Evolutionary conservation across 2,797 vertebrate species (phyloP), one percentile per base, ranked within the genome.

Genomic region (Cirrhinus molitorella): DNA sequence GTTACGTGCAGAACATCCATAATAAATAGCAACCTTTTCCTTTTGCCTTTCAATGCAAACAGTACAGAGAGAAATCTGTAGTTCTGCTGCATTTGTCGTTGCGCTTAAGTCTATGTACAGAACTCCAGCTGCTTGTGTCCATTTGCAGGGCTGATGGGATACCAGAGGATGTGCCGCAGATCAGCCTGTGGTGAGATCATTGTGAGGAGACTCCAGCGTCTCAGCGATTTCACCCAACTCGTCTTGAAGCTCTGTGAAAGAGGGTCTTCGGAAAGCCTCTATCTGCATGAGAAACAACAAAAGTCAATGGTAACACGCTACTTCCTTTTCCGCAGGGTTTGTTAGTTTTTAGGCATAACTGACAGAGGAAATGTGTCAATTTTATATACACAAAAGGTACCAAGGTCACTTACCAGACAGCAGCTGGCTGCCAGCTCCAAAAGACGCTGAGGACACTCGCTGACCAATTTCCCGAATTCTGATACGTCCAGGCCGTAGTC

Each of bases 401-500:
- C 17, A 73, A 53, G 37, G 5, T 45, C 53, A 59, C 45, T 87
- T 88, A 97, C 96, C 94, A 93, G 85, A 81, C 97, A 97, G 87
- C 96, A 97, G 87, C 92, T 95, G 81, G 92, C 90, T 16, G 96
- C 94, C 2, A 97, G 83, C 67, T 97, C 95, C 80, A 97, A 82
- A 71, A 96, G 92, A 4, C 45, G 89, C 79, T 90, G 92, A 55
- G 96, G 96, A 87, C 96, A 97, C 74, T 92, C 96, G 0, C 49
- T 87, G 85, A 96, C 93, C 93, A 97, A 91, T 72, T 92, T 91
- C 57, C 90, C 92, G 86, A 97, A 97, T 0, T 94, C 93, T 0
- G 89, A 90, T 80, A 96, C 91, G 49, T 97, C 95, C 88, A 97
- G 91, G 1, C 96, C 96, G 0, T 96, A 97, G 91, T 97, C 96